Evolutionary conservation across 2,797 vertebrate genomes (phyloP).

Genomic region (Megalops cyprinoides): DNA sequence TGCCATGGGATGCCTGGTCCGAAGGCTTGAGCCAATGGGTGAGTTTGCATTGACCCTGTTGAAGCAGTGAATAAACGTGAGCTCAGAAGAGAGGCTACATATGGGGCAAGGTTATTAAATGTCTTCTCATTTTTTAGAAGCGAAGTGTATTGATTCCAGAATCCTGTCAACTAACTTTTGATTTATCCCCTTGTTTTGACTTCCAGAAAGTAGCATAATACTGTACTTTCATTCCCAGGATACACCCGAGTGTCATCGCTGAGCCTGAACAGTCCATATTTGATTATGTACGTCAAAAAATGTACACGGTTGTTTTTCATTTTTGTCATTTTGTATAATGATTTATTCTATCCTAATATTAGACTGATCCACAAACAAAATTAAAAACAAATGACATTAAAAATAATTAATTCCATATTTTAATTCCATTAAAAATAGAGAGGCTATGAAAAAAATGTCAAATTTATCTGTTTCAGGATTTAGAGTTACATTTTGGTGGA

Average conservation of each 20-base stretch:
- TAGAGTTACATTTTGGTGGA: too few species aligned
- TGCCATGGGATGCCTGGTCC: slow-evolving; percentile 1
- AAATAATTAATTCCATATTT: too few species aligned
- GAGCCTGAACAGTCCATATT: neutral
- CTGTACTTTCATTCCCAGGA: neutral
- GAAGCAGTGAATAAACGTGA: slow-evolving; percentile 22
- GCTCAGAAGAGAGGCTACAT: slow-evolving; percentile 19
- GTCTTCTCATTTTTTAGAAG: slow-evolving; percentile 33
- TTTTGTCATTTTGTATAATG: too few species aligned
- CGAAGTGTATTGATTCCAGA: slow-evolving; percentile 29
- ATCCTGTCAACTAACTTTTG: slow-evolving; percentile 8
- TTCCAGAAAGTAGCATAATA: neutral
- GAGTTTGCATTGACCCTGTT: slow-evolving; percentile 27
- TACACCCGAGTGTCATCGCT: neutral
- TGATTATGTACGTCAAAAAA: neutral
- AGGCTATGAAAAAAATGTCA: too few species aligned
- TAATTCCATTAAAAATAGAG: too few species aligned
- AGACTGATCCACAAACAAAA: too few species aligned
- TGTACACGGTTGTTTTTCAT: too few species aligned
- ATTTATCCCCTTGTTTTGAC: slow-evolving; percentile 9
- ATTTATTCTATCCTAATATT: too few species aligned
- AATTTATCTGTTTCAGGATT: too few species aligned
- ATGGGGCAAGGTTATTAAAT: slow-evolving; percentile 17
- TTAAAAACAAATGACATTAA: too few species aligned
- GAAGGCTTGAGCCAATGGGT: slow-evolving; percentile 26